A percentile compares a stretch with the other conserved stretches of the same genome.
These are phyloP conservation scores for Callyntrura sp. DNA, from an alignment of 2,888 invertebrate species.

Conservation along the genomic window DNA sequence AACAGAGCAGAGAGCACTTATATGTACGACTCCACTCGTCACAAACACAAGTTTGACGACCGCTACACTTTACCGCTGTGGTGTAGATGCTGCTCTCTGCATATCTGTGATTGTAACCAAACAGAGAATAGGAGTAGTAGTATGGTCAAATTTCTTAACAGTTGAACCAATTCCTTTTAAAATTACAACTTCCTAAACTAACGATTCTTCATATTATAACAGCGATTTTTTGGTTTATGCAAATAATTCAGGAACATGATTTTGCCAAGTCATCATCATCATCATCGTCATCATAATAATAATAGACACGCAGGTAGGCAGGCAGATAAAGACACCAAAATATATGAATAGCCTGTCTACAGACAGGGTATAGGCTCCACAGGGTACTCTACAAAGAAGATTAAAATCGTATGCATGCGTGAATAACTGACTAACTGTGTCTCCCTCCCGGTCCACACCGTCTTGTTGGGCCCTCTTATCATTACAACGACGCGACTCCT, in stretches of 20 bases:
- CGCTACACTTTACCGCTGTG: not conserved
- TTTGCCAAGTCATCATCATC: constrained; percentile 30
- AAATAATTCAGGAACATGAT: constrained; percentile 76
- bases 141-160: constrained; percentile 19
- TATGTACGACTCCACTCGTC: too few species aligned
- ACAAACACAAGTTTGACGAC: constrained; percentile 23
- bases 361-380: too few species aligned
- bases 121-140: too few species aligned
- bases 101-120: not conserved
- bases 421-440: not conserved
- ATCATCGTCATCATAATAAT: not conserved
- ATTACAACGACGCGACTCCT: too few species aligned
- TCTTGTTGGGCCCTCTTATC: too few species aligned
- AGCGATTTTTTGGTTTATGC: constrained; percentile 63
- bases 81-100: not conserved
- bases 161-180: constrained; percentile 55
- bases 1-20: too few species aligned
- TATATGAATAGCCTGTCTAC: too few species aligned
- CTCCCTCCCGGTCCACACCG: not conserved
- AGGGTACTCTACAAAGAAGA: not conserved
- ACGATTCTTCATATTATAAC: constrained; percentile 14
- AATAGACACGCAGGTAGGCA: too few species aligned
- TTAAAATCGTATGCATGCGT: not conserved
- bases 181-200: constrained; percentile 73
- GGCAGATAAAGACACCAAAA: too few species aligned